These are phyloP conservation scores for Aphidius ervi DNA, from an alignment of 1,140 invertebrate species.

Conservation along the genomic window DNA sequence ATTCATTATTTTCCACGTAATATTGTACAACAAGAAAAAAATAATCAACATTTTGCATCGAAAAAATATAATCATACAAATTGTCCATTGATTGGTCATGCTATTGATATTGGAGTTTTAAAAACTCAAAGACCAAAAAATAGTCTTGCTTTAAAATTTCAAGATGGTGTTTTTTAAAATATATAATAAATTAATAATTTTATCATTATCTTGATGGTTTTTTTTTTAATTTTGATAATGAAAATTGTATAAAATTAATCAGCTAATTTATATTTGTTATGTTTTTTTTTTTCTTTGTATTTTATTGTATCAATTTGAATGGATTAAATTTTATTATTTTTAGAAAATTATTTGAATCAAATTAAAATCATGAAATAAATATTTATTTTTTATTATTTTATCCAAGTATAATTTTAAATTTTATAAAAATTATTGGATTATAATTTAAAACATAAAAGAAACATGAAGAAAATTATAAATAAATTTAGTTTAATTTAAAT, in stretches of 20 bases:
- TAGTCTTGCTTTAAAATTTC: constrained; percentile 39
- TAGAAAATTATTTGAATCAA: too few relatives aligned
- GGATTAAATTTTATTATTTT: too few relatives aligned
- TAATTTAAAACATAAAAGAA: too few relatives aligned
- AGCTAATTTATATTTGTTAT: background rate
- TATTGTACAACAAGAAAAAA: constrained; percentile 34
- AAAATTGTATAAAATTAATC: background rate
- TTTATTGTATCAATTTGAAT: too few relatives aligned
- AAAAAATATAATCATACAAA: constrained; percentile 28
- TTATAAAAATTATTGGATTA: too few relatives aligned
- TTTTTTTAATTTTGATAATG: background rate
- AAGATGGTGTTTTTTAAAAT: constrained; percentile 33
- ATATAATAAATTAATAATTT: constrained; percentile 10
- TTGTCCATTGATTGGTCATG: constrained; percentile 40
- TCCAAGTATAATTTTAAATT: too few relatives aligned
- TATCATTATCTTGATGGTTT: constrained; percentile 2
- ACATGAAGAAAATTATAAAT: too few relatives aligned
- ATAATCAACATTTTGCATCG: constrained; percentile 2
- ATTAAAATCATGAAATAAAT: too few relatives aligned
- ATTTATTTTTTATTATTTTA: too few relatives aligned
- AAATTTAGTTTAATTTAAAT: too few relatives aligned
- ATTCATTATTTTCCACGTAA: constrained; percentile 43
- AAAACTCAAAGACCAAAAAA: constrained; percentile 33
- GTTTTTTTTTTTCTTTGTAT: too few relatives aligned
- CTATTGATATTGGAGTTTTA: constrained; percentile 35